Base-by-base conservation (phyloP, 2,797 vertebrate species). In the Arremon aurantiirostris region DNA sequence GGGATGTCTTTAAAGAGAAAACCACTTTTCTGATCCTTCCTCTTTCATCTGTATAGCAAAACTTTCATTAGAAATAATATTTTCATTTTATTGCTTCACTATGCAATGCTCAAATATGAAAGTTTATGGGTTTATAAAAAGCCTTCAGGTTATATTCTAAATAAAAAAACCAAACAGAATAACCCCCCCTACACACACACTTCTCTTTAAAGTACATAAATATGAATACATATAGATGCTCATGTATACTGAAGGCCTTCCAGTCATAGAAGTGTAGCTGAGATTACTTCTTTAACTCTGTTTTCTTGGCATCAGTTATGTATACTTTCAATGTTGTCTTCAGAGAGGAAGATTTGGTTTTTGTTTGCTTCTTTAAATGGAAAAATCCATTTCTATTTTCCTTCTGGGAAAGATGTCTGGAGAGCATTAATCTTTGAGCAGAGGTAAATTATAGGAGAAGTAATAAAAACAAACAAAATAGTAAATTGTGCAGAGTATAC, bases 381-480 rank as follows among this genome's bases (percentile, higher is more conserved):
- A 89, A 96, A 93, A 95, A 95, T 94, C 94, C 42, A 88, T 93
- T 93, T 91, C 76, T 81, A n/a, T 94, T 88, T 91, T 94, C 65
- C 87, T 88, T 63, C 22, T 71, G 72, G 68, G 85, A 94, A 91
- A 75, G 65, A 57, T 24, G 46, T 3, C 39, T 94, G 60, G 49
- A 87, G 30, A 87, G 2, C 56, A 78, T 82, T 78, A 93, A 92
- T 90, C 73, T 90, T 77, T 56, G 32, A 90, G 41, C 26, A 82
- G 71, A 64, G n/a, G 44, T 32, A 82, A 89, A 90, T 82, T 93
- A 94, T 44, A 71, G 52, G 60, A 82, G 53, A 96, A 90, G 47
- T 86, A 90, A 95, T 78, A 94, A 93, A 95, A 85, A 4, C 46
- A 87, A 89, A 85, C 49, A 90, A 93, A 90, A 75, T 13, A 82